phyloP scores from a whole-genome alignment of 2,888 invertebrate genomes.

The Chesias legatella region DNA sequence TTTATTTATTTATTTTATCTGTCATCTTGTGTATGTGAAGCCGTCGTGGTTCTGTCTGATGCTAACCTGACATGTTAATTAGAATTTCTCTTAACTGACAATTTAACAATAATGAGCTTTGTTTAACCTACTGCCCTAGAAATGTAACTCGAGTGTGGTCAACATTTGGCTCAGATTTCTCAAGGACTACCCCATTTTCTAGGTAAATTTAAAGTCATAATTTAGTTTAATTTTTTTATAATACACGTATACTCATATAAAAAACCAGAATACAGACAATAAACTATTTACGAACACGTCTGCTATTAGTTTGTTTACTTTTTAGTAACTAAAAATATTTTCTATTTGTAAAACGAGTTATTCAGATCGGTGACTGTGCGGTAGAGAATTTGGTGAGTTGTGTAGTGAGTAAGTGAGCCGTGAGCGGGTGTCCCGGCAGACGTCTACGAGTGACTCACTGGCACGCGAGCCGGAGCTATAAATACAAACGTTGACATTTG shows the following conservation, averaged over 20 bases:
- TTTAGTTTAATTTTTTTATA: no score
- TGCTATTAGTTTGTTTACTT: constrained; percentile 14
- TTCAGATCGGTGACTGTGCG: constrained; percentile 39
- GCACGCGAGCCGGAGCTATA: constrained; percentile 62
- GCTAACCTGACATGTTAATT: constrained; percentile 50
- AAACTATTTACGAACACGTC: constrained; percentile 17
- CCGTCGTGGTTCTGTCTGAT: constrained; percentile 49
- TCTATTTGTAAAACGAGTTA: constrained; percentile 32
- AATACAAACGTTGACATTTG: constrained; percentile 76
- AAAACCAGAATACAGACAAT: constrained; percentile 9
- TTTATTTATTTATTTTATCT: constrained; percentile 32
- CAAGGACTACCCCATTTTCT: no score
- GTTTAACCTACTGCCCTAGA: constrained; percentile 56
- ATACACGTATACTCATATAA: constrained; percentile 8
- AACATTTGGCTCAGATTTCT: no score
- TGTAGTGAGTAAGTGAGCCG: constrained; percentile 35
- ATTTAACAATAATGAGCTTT: constrained; percentile 46
- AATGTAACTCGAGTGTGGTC: constrained; percentile 8
- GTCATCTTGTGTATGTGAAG: constrained; percentile 33
- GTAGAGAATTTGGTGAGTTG: constrained; percentile 39
- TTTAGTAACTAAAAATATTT: constrained; percentile 25
- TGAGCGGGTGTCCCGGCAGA: constrained; percentile 67
- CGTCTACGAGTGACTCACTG: constrained; percentile 66
- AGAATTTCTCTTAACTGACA: constrained; percentile 48
- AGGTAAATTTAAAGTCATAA: no score